Percentiles rank a stretch among this genome's conserved stretches.
Conservation (phyloP, 1,140 invertebrate species). For the Homalodisca vitripennis region DNA sequence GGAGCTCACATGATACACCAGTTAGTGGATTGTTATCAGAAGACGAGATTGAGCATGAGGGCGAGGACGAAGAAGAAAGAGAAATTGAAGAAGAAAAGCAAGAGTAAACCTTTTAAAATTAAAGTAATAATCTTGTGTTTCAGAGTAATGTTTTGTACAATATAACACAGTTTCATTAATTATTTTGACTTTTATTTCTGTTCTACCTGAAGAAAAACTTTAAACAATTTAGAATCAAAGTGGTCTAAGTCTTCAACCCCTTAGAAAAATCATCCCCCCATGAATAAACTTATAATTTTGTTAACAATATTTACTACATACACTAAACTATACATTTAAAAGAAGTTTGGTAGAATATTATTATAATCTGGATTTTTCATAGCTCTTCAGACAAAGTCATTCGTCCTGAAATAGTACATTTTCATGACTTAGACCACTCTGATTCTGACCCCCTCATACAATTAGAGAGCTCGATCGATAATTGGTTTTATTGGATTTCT, state of each 20-base stretch:
- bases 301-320: neutral
- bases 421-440: conserved; percentile 2
- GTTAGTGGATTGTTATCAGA: neutral
- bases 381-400: neutral
- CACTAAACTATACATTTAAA: neutral
- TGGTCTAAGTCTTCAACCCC: conserved; percentile 13
- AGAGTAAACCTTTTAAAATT: neutral
- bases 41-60: neutral
- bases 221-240: neutral
- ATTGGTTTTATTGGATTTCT: too few relatives aligned
- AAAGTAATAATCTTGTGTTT: neutral
- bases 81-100: neutral
- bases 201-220: neutral
- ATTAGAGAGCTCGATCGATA: too few relatives aligned
- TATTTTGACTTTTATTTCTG: neutral
- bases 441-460: too few relatives aligned
- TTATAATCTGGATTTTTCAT: neutral
- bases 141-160: neutral
- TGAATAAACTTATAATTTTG: neutral
- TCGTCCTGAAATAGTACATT: neutral
- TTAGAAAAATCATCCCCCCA: neutral
- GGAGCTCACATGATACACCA: neutral
- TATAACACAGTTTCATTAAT: neutral
- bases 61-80: conserved; percentile 4
- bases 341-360: neutral